Evolutionary conservation across 2,113 vertebrate species (phyloP).

Genomic region (Hydrochoerus hydrochaeris): DNA sequence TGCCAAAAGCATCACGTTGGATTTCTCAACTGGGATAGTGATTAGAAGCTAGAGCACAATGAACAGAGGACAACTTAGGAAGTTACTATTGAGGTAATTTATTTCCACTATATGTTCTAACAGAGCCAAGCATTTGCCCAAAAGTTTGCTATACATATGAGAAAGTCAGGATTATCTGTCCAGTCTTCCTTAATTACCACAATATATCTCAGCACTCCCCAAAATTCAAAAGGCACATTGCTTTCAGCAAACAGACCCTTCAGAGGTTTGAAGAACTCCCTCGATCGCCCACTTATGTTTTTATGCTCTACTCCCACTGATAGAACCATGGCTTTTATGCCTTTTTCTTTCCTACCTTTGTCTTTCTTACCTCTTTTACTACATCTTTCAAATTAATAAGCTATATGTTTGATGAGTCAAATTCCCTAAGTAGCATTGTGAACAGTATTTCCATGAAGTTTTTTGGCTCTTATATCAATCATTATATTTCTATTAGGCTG

Average conservation of each 20-base stretch:
- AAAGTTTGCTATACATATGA: neutral
- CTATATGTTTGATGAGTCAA: neutral
- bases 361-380: neutral
- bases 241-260: neutral
- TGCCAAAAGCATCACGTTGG: neutral
- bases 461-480: neutral
- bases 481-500: neutral
- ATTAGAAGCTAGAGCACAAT: neutral
- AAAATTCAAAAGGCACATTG: neutral
- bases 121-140: neutral
- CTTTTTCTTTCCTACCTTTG: neutral
- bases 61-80: neutral
- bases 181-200: neutral
- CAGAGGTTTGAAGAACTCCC: neutral
- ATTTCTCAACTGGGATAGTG: neutral
- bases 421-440: neutral
- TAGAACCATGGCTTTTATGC: neutral
- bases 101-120: neutral
- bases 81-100: neutral
- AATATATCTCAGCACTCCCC: neutral
- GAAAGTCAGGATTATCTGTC: neutral
- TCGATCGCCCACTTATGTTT: neutral
- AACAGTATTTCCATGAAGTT: neutral
- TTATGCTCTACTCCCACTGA: neutral
- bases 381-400: neutral